Evolutionary conservation across 2,797 vertebrate genomes (phyloP), one percentile per base, ranked within the genome.

Genomic region (Leptodactylus fallax): DNA sequence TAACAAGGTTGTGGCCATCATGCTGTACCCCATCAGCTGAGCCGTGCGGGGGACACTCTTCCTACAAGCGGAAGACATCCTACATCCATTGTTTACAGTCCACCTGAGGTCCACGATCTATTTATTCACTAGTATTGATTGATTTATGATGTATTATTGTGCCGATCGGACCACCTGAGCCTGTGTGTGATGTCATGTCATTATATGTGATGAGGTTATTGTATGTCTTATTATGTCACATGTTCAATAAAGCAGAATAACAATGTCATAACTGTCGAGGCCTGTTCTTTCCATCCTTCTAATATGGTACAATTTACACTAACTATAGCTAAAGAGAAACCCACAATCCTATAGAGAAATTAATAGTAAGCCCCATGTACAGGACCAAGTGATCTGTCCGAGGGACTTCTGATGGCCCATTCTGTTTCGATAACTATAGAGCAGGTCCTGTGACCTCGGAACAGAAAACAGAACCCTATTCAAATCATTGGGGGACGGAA

Each of bases 1-100:
- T 91, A 99, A 99, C 93, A 99, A 99, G 93, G 97, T 99, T 10
- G 96, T 99, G 79, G 96, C 97, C 3, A 94, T 99, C 77, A 92
- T 96, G 87, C 95, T 99, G 0, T 95, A 96, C 85, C 95, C 97
- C 10, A 92, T 98, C 91, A 97, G 95, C 94, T 99, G 96, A 95
- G 89, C 77, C 0, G 9, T 16, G 6, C 77, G 9, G 65, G 56
- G 16, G 60, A 58, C 21, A 12, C 13, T 36, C 1, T 36, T 36
- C 36, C 36, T 36, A 36, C 36, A 36, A 51, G 19, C 10, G 85
- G 87, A 58, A n/a, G 11, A 1, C 17, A 36, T 17, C 8, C 67
- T 17, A 2, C n/a, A 63, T 25, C 56, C 25, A 79, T 10, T n/a
- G 17, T 81, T 58, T 45, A 63, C 60, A 58, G 21, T 56, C 49